Conservation (phyloP, 2,888 invertebrate genomes). For the Cosmopolites sordidus region DNA sequence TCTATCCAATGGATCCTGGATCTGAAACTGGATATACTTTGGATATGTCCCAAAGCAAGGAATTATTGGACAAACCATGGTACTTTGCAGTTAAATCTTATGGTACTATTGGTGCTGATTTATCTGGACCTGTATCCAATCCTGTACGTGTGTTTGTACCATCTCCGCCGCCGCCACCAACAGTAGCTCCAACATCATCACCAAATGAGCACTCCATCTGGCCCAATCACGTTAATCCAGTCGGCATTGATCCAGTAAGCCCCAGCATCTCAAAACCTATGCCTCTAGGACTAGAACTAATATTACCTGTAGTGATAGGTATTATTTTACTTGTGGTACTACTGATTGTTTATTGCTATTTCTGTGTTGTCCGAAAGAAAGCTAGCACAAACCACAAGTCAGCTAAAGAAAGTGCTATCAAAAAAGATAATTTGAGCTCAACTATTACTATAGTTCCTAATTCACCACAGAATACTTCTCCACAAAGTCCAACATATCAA, state of each 20-base stretch:
- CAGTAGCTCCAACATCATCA: constrained; percentile 45
- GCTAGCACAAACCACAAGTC: constrained; percentile 37
- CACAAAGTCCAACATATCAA: constrained; percentile 38
- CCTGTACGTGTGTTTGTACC: constrained; percentile 53
- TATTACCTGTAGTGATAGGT: constrained; percentile 51
- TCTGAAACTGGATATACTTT: constrained; percentile 52
- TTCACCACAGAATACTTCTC: constrained; percentile 38
- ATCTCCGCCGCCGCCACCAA: constrained; percentile 52
- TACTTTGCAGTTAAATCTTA: constrained; percentile 55
- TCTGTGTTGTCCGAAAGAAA: constrained; percentile 50
- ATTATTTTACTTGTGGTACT: constrained; percentile 48
- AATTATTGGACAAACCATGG: constrained; percentile 50
- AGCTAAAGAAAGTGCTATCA: constrained; percentile 36
- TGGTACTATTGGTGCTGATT: constrained; percentile 43
- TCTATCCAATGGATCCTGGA: constrained; percentile 51
- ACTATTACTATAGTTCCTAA: constrained; percentile 50
- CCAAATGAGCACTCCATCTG: constrained; percentile 44
- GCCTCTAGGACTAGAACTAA: constrained; percentile 49
- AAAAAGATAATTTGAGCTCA: constrained; percentile 44
- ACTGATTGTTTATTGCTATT: constrained; percentile 50
- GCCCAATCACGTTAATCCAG: constrained; percentile 42
- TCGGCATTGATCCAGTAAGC: constrained; percentile 41
- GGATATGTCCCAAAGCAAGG: constrained; percentile 49
- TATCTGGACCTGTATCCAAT: constrained; percentile 52
- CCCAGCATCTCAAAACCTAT: constrained; percentile 46